Base-by-base conservation (phyloP, 2,888 invertebrate genomes). In the Sepioteuthis lessoniana region DNA sequence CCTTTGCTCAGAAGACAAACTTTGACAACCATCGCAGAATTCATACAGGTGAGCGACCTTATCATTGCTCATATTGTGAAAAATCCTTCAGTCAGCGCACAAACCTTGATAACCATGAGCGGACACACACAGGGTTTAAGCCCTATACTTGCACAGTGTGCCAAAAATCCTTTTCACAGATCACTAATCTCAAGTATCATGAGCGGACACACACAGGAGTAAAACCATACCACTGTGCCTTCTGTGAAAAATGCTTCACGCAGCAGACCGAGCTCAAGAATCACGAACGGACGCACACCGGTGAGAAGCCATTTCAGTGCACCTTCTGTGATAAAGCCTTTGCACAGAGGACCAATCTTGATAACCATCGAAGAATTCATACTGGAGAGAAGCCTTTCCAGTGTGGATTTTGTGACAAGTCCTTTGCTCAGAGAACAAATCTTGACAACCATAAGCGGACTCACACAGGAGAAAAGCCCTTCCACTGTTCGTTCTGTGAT, bases 31-130 rank as follows among this genome's bases (percentile, higher is more conserved):
- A 91, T 31, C 91, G 91, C 8, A 91, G 91, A 25, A 91, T 91
- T 25, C 91, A 91, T 0, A 91, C 91, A 16, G 91, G 91, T 42
- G 91, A 91, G 25, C 38, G 91, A 31, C 91, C 91, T 5, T 91
- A 42, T 46, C 91, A 42, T 16, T 91, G 91, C 28, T 91, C 91
- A 13, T 91, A 42, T 16, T 91, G 91, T 91, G 91, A 91, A 42
- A 91, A 91, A n/a, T 91, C 91, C 38, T 91, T 91, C n/a, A 91
- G 91, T 42, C 91, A 91, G 46, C 91, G 91, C 16, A 91, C 91
- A 28, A 91, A 91, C n/a, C n/a, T 91, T 1, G 91, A 91, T n/a
- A 91, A 91, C n/a, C 91, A 91, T 46, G 91, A 91, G 35, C 19
- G 91, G 16, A 91, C 38, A 31, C 91, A 91, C 25, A 91, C 91